Evolutionary conservation across 2,797 vertebrate species (phyloP).

Genomic region (Melanogrammus aeglefinus): DNA sequence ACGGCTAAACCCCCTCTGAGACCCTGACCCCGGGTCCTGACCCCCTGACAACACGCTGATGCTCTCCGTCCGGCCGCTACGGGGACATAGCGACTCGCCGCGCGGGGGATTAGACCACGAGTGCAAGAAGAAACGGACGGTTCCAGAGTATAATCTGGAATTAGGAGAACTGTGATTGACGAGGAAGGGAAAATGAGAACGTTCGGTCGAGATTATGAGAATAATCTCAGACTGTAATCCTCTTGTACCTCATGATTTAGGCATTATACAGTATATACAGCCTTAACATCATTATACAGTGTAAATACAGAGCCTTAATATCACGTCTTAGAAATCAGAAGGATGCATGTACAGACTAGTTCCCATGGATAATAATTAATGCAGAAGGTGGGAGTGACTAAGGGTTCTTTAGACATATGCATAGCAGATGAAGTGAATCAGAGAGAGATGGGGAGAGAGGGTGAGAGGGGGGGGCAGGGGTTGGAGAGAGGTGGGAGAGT

Average conservation of each 20-base stretch:
- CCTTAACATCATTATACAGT: neutral
- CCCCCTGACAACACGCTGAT: neutral
- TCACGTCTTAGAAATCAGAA: neutral
- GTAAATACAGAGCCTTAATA: no score
- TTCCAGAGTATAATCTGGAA: neutral
- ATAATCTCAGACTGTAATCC: neutral
- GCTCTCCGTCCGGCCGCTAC: no score
- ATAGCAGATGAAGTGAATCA: slow-evolving; percentile 12
- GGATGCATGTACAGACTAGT: neutral
- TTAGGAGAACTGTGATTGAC: neutral
- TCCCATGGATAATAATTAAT: neutral
- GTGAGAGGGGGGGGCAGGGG: neutral
- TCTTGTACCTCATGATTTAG: neutral
- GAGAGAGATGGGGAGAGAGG: neutral
- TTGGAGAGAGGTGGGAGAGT: neutral
- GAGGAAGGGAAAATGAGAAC: no score
- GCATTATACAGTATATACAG: neutral
- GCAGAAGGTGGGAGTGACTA: neutral
- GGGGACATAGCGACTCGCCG: no score
- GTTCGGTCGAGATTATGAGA: no score
- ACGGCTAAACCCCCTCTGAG: slow-evolving; percentile 60
- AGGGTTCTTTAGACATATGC: slow-evolving; percentile 11
- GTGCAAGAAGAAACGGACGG: neutral
- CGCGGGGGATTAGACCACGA: neutral
- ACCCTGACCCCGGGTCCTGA: slow-evolving; percentile 13